Percentiles rank a stretch among this genome's conserved stretches.
phyloP scores from a whole-genome alignment of 2,888 invertebrate genomes.

The Sinotaia quadrata region DNA sequence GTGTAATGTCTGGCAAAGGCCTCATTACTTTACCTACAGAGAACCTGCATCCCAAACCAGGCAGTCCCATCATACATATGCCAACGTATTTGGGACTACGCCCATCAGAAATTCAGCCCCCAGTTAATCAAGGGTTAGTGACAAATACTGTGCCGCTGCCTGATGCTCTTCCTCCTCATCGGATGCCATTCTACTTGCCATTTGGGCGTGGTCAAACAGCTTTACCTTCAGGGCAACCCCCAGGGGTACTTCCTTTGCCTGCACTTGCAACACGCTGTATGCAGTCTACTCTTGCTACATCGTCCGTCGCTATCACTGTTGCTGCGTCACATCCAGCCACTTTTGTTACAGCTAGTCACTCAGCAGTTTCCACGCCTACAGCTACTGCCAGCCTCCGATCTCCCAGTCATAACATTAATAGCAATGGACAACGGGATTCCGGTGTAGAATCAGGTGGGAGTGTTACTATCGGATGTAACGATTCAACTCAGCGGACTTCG shows the following conservation, averaged over 20 bases:
- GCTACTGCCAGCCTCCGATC: conserved; percentile 14
- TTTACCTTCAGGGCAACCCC: conserved; percentile 35
- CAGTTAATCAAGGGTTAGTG: neutral
- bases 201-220: conserved; percentile 33
- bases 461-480: neutral
- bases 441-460: conserved; percentile 1
- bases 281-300: conserved; percentile 24
- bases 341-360: conserved; percentile 24
- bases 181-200: conserved; percentile 19
- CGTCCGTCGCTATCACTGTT: conserved; percentile 14
- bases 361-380: conserved; percentile 5
- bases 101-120: conserved; percentile 10
- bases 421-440: conserved; percentile 13
- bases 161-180: neutral
- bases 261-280: conserved; percentile 17
- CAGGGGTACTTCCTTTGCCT: conserved; percentile 14
- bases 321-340: conserved; percentile 28
- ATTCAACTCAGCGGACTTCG: conserved; percentile 7
- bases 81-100: neutral
- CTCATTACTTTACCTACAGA: conserved; percentile 38
- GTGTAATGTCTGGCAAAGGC: conserved; percentile 44
- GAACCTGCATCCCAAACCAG: conserved; percentile 12
- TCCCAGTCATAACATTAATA: conserved; percentile 16
- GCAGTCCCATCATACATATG: conserved; percentile 13
- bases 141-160: neutral